Evolutionary conservation across 2,888 invertebrate genomes (phyloP).

Genomic region (Oscheius onirici): DNA sequence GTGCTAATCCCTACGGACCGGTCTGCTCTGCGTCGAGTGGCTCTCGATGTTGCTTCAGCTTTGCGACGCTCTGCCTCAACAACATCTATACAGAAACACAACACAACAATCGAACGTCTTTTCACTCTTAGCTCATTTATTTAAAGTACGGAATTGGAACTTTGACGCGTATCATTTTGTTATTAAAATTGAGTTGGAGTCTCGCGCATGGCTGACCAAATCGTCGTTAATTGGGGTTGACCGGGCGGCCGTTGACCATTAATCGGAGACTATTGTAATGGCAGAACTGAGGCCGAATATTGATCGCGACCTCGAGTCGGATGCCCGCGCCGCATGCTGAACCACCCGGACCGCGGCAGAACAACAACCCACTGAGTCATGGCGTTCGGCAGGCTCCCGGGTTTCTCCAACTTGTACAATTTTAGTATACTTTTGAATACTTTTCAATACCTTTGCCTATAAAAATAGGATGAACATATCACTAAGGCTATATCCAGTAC

Average conservation of each 20-base stretch:
- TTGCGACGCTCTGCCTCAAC: constrained; percentile 22
- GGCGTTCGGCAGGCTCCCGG: too few relatives aligned
- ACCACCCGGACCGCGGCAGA: constrained; percentile 23
- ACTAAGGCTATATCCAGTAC: too few relatives aligned
- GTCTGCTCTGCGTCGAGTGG: constrained; percentile 27
- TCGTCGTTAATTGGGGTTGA: constrained; percentile 18
- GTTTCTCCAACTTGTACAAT: too few relatives aligned
- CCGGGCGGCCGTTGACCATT: constrained; percentile 19
- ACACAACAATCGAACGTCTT: background rate
- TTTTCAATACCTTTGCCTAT: too few relatives aligned
- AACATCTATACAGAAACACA: constrained; percentile 13
- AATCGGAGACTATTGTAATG: constrained; percentile 32
- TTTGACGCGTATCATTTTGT: too few relatives aligned
- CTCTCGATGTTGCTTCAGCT: constrained; percentile 33
- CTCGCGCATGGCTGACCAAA: constrained; percentile 28
- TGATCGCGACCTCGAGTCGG: constrained; percentile 31
- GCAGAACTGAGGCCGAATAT: constrained; percentile 33
- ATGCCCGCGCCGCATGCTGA: constrained; percentile 29
- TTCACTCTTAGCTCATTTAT: too few relatives aligned
- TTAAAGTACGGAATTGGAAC: too few relatives aligned
- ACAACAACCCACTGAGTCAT: constrained; percentile 20
- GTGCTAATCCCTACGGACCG: constrained; percentile 31
- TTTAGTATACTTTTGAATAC: too few relatives aligned
- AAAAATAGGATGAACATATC: too few relatives aligned
- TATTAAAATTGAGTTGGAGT: too few relatives aligned